Evolutionary conservation across 2,888 invertebrate genomes (phyloP).

Genomic region (Nomada hirtipes): DNA sequence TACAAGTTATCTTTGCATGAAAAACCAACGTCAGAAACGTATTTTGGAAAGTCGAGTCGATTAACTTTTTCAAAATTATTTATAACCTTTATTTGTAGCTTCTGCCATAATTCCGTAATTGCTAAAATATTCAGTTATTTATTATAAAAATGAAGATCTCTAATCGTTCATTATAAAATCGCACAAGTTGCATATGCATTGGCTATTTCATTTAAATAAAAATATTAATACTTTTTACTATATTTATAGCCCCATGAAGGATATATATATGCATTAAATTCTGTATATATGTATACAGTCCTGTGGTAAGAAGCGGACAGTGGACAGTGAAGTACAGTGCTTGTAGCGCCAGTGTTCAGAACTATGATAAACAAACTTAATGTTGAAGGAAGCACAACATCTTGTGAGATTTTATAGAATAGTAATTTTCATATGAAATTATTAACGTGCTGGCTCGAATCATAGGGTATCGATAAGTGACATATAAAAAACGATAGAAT

Average conservation of each 20-base stretch:
- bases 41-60: no score
- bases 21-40: no score
- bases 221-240: not conserved
- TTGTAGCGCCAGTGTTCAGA: conserved; percentile 69
- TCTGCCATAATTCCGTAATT: not conserved
- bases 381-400: conserved; percentile 56
- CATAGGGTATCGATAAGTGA: conserved; percentile 40
- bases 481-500: conserved; percentile 29
- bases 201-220: conserved; percentile 2
- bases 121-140: not conserved
- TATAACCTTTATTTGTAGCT: not conserved
- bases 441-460: conserved; percentile 34
- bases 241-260: not conserved
- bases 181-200: not conserved
- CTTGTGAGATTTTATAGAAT: conserved; percentile 47
- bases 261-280: not conserved
- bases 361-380: conserved; percentile 72
- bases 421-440: conserved; percentile 37
- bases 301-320: conserved; percentile 42
- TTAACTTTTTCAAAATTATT: not conserved
- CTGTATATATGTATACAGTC: conserved; percentile 19
- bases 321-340: conserved; percentile 28
- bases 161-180: not conserved
- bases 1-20: no score
- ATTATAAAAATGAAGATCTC: no score